These are phyloP conservation scores for Malthinus seriepunctatus DNA, from an alignment of 2,888 invertebrate genomes.

Conservation along the genomic window DNA sequence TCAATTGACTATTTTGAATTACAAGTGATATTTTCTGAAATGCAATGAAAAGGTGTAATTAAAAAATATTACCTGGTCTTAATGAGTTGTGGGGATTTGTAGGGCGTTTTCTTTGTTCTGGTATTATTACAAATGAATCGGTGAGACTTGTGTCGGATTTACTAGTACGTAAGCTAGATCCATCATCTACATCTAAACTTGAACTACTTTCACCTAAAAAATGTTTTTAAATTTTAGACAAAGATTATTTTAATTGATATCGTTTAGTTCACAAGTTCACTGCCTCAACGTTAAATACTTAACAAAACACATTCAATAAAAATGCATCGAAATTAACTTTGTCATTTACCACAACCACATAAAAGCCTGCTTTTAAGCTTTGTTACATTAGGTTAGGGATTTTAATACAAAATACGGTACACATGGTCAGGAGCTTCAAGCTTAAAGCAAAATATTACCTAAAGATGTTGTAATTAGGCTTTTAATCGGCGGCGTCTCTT, in stretches of 20 bases:
- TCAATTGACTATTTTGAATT: no score
- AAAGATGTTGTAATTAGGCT: no score
- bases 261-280: neutral
- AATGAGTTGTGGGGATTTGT: slow-evolving; percentile 51
- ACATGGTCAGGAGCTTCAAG: neutral
- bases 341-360: no score
- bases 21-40: no score
- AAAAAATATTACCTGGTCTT: slow-evolving; percentile 45
- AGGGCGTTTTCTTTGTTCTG: slow-evolving; percentile 59
- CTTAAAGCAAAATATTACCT: neutral
- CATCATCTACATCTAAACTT: slow-evolving; percentile 51
- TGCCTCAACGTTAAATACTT: no score
- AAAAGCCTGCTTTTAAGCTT: no score
- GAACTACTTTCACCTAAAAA: slow-evolving; percentile 59
- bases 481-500: no score
- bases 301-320: no score
- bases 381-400: no score
- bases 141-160: slow-evolving; percentile 91
- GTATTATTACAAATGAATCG: slow-evolving; percentile 85
- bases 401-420: neutral
- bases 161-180: slow-evolving; percentile 71
- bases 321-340: no score
- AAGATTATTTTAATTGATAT: neutral
- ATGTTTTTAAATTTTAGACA: slow-evolving; percentile 13
- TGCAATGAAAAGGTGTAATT: no score